Evolutionary conservation across 37 sponge, comb jelly and placozoan genomes (phyloP), one percentile per base, ranked within the genome.

Genomic region (Eunapius fragilis): DNA sequence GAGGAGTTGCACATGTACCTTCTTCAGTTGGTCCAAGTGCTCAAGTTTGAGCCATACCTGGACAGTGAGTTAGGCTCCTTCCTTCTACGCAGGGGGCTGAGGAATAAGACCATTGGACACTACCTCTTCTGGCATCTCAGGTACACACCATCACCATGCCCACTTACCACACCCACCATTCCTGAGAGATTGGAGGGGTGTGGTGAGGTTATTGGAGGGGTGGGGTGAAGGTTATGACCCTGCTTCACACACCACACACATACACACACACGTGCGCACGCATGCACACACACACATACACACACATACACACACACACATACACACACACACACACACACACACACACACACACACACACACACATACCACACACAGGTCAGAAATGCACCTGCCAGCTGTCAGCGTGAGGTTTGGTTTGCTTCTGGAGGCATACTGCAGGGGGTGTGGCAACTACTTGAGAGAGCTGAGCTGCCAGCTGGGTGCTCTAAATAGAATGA

Each of bases 61-160:
- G 87, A 96, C 89, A 96, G 97, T 83, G 90, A 88, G 3, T 80
- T 98, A 37, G 97, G 89, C 23, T 49, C 84, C 36, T 90, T 98
- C 75, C 91, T 98, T 32, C 79, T 98, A 58, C 85, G 85, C 28
- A 89, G 96, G 70, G 99, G 97, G 5, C 91, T 93, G 88, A 88
- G 86, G 76, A 98, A 95, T 80, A 88, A 86, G 41, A 71, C 88
- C 36, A 97, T 98, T 87, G 99, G 99, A 0, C 99, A 98, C 80
- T 95, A 88, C 87, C 75, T 98, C 23, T 98, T 98, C 84, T 98
- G 99, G 99, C 92, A 96, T 75, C 77, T 98, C 72, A 83, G 90
- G 87, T 90, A n/a, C n/a, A n/a, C n/a, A n/a, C 23, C 69, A 0
- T 17, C 58, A 11, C 58, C 58, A 12, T 58, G 41, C 41, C 41